A percentile compares a stretch with the other conserved stretches of the same genome.
These are phyloP conservation scores for Thryonomys swinderianus DNA, from an alignment of 2,113 vertebrate genomes.

Conservation along the genomic window DNA sequence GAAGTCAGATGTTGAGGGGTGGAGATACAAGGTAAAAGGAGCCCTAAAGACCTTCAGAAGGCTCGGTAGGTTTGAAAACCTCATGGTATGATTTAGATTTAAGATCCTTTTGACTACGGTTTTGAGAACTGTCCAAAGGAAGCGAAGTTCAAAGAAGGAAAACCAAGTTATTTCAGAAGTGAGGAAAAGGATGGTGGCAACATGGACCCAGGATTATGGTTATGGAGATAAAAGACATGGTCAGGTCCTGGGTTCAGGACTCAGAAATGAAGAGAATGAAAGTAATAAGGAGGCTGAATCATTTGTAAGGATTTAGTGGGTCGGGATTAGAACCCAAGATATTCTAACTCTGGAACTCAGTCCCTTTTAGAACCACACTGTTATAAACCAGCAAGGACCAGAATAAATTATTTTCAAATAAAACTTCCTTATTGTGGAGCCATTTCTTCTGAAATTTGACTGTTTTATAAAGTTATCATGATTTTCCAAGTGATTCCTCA, in stretches of 20 bases:
- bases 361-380: not conserved
- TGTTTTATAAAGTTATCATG: constrained; percentile 40
- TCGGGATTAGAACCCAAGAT: not conserved
- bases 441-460: constrained; percentile 9
- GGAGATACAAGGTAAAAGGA: fast-evolving
- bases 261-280: not conserved
- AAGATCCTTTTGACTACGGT: too few species aligned
- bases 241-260: not conserved
- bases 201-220: not conserved
- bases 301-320: not conserved
- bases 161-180: not conserved
- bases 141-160: not conserved
- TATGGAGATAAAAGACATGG: fast-evolving
- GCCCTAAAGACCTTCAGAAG: not conserved
- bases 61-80: not conserved
- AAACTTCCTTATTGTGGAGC: not conserved
- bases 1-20: not conserved
- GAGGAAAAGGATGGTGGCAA: not conserved
- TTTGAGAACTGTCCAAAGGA: not conserved
- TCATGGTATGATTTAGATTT: not conserved
- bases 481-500: constrained; percentile 52
- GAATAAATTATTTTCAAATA: not conserved
- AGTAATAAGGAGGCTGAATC: fast-evolving
- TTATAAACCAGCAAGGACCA: not conserved
- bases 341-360: not conserved